Evolutionary conservation across 2,797 vertebrate genomes (phyloP).

Genomic region (Alfaro cultratus): DNA sequence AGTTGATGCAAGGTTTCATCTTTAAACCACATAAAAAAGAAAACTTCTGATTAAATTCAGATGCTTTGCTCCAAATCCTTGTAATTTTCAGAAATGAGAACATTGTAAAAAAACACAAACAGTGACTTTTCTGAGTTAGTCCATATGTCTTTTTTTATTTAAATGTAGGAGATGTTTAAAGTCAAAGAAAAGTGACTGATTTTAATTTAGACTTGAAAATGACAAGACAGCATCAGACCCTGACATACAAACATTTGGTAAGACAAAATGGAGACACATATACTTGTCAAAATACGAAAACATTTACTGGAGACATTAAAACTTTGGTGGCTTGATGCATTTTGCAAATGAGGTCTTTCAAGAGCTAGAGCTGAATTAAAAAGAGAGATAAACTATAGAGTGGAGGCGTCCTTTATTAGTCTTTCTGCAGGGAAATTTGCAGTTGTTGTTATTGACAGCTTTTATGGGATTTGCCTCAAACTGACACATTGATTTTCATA

Average conservation of each 20-base stretch:
- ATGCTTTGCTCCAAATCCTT: slow-evolving; percentile 9
- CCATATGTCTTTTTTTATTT: slow-evolving; percentile 17
- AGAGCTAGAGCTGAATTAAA: not conserved
- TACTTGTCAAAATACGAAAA: slow-evolving; percentile 27
- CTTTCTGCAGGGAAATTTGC: not conserved
- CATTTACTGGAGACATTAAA: slow-evolving; percentile 25
- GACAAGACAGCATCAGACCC: slow-evolving; percentile 12
- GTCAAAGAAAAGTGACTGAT: slow-evolving; percentile 20
- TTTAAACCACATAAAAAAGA: slow-evolving; percentile 49
- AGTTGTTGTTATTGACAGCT: slow-evolving; percentile 53
- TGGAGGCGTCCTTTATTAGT: slow-evolving; percentile 41
- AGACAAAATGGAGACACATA: slow-evolving; percentile 28
- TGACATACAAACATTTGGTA: slow-evolving; percentile 15
- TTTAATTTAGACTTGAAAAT: slow-evolving; percentile 26
- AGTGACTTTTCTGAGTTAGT: slow-evolving; percentile 8
- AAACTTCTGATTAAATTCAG: slow-evolving; percentile 52
- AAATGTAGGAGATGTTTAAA: slow-evolving; percentile 10
- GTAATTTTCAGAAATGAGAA: slow-evolving; percentile 36
- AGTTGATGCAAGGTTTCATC: slow-evolving; percentile 56
- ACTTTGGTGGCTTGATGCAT: not conserved
- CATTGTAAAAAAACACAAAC: slow-evolving; percentile 25
- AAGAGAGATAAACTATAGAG: slow-evolving; percentile 53
- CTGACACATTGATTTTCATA: slow-evolving; percentile 72
- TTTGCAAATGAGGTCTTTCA: not conserved
- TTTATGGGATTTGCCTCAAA: slow-evolving; percentile 65